Percentiles rank a stretch among this genome's conserved stretches.
Conservation (phyloP, 2,797 vertebrate species). For the Yasuhikotakia modesta region DNA sequence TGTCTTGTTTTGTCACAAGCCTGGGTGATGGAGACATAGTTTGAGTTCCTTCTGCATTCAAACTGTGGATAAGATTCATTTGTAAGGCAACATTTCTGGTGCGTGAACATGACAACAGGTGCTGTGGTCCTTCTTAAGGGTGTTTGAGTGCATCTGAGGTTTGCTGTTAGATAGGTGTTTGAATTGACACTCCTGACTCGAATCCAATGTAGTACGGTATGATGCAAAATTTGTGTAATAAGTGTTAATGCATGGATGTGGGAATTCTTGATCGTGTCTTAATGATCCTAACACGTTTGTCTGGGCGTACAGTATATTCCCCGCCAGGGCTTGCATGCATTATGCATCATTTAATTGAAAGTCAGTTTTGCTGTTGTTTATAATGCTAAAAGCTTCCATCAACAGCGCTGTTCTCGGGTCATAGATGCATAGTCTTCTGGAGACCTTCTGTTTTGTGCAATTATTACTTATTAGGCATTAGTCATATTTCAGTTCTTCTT, state of each 20-base stretch:
- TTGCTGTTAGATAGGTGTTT: not conserved
- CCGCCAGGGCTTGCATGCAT: not conserved
- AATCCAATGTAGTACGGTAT: not conserved
- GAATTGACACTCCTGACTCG: not conserved
- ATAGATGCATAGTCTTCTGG: not conserved
- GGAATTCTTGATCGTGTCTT: not conserved
- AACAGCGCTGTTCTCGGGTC: not conserved
- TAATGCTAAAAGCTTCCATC: not conserved
- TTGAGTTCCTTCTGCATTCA: not conserved
- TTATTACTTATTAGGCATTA: slow-evolving; percentile 21
- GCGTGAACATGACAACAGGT: slow-evolving; percentile 30
- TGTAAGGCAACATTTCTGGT: not conserved
- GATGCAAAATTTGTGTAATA: not conserved
- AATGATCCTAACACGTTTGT: not conserved
- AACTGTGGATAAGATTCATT: slow-evolving; percentile 21
- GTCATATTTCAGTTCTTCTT: slow-evolving; percentile 3
- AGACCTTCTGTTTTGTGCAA: not conserved
- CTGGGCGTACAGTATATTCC: not conserved
- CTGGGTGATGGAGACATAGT: not conserved
- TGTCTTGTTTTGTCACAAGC: not conserved
- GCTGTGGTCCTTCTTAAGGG: not conserved
- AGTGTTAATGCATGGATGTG: not conserved
- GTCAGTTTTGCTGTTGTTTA: slow-evolving; percentile 2
- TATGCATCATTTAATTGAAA: slow-evolving; percentile 9
- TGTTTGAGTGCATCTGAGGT: not conserved